These are phyloP conservation scores for Ormyrus pomaceus DNA, from an alignment of 2,888 invertebrate species.

Conservation along the genomic window DNA sequence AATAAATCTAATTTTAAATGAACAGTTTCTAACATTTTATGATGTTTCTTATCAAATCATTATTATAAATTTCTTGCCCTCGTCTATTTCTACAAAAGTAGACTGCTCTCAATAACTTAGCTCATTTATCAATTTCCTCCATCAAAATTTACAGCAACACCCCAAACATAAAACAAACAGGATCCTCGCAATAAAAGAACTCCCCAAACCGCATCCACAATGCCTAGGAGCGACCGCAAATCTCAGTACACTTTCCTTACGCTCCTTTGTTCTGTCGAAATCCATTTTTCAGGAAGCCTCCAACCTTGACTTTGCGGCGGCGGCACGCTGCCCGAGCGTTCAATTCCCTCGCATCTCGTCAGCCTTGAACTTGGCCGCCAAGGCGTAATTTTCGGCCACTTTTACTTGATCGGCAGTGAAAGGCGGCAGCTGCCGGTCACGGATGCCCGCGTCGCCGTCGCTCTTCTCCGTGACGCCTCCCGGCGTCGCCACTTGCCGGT, in stretches of 20 bases:
- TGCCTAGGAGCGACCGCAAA: no score
- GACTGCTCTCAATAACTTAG: neutral
- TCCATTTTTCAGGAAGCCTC: neutral
- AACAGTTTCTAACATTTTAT: neutral
- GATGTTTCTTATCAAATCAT: neutral
- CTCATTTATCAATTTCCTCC: no score
- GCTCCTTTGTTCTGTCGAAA: neutral
- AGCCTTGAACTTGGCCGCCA: constrained; percentile 50
- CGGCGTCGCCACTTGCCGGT: constrained; percentile 48
- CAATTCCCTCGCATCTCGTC: neutral
- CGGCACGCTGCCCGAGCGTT: neutral
- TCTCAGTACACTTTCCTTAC: no score
- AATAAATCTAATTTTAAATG: no score
- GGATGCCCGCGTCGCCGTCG: constrained; percentile 28
- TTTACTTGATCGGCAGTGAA: constrained; percentile 48
- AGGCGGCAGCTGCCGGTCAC: constrained; percentile 22
- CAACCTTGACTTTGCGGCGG: constrained; percentile 17
- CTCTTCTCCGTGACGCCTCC: constrained; percentile 17
- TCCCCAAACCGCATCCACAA: no score
- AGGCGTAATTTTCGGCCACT: constrained; percentile 36
- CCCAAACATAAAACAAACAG: no score
- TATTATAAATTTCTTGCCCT: neutral
- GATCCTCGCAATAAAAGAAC: no score
- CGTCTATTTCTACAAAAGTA: neutral
- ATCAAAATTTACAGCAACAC: no score